A percentile compares a stretch with the other conserved stretches of the same genome.
These are phyloP conservation scores for Rhinella marina DNA, from an alignment of 2,797 vertebrate genomes.

Conservation along the genomic window DNA sequence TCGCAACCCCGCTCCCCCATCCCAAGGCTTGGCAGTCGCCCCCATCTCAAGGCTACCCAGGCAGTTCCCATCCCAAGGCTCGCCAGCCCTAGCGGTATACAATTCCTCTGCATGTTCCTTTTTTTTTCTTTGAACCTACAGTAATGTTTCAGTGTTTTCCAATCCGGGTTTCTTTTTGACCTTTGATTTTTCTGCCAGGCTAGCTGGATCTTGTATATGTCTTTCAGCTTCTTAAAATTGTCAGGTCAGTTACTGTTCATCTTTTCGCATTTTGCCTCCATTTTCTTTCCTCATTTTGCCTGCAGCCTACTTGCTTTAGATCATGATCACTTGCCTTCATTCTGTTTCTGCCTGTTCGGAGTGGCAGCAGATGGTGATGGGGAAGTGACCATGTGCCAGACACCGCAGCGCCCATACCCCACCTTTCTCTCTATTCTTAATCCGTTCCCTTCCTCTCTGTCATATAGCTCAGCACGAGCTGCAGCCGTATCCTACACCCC, in stretches of 20 bases:
- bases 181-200: too few relatives aligned
- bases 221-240: not conserved
- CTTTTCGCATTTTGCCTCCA: not conserved
- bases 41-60: too few relatives aligned
- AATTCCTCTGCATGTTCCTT: too few relatives aligned
- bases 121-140: too few relatives aligned
- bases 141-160: too few relatives aligned
- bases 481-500: slow-evolving; percentile 12
- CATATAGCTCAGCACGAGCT: slow-evolving; percentile 44
- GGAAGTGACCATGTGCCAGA: slow-evolving; percentile 57
- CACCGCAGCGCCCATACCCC: slow-evolving; percentile 34
- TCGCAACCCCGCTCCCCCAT: too few relatives aligned
- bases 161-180: too few relatives aligned
- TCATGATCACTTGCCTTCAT: not conserved
- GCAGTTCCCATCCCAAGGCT: too few relatives aligned
- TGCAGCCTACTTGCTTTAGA: not conserved
- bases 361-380: slow-evolving; percentile 56
- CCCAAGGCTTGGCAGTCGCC: too few relatives aligned
- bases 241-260: not conserved
- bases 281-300: not conserved
- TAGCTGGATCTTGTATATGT: not conserved
- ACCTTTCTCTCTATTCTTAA: slow-evolving; percentile 17
- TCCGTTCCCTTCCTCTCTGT: slow-evolving; percentile 33
- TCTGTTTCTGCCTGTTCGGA: slow-evolving; percentile 15
- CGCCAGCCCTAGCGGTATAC: too few relatives aligned